Evolutionary conservation across 1,140 invertebrate genomes (phyloP).

Genomic region (Drosophila ironensis): DNA sequence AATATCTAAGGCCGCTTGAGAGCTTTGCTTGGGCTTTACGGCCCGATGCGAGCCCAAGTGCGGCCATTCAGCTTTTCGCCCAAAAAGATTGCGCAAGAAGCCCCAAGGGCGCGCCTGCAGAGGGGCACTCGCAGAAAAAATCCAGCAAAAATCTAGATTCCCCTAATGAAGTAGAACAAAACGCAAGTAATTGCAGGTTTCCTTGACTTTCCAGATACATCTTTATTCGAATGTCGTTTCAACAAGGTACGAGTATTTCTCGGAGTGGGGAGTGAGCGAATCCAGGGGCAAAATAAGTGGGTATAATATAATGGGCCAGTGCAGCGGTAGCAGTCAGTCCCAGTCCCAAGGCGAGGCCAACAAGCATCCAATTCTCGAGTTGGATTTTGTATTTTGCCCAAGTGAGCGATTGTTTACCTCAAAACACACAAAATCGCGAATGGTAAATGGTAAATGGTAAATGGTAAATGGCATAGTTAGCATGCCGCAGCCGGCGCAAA

Average conservation of each 20-base stretch:
- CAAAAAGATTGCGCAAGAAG: constrained; percentile 9
- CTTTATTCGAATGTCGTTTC: too few relatives aligned
- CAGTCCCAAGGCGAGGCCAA: not conserved
- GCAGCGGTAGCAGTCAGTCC: too few relatives aligned
- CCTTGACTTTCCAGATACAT: too few relatives aligned
- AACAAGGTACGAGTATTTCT: too few relatives aligned
- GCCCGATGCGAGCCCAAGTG: not conserved
- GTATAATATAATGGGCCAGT: not conserved
- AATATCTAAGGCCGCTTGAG: constrained; percentile 17
- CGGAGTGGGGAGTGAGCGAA: too few relatives aligned
- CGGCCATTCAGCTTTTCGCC: constrained; percentile 5
- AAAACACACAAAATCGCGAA: too few relatives aligned
- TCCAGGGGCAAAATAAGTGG: constrained; percentile 10
- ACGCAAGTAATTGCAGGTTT: too few relatives aligned
- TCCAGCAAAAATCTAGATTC: too few relatives aligned
- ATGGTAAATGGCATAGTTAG: constrained; percentile 13
- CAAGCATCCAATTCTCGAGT: too few relatives aligned
- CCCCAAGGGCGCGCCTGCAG: constrained; percentile 11
- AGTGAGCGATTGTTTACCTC: constrained; percentile 29
- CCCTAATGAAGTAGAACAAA: too few relatives aligned
- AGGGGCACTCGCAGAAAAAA: too few relatives aligned
- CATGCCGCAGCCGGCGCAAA: constrained; percentile 5
- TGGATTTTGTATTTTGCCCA: constrained; percentile 7
- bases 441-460: too few relatives aligned
- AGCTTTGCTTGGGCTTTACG: not conserved